phyloP scores from a whole-genome alignment of 2,888 invertebrate species.

The Melitaea athalia region DNA sequence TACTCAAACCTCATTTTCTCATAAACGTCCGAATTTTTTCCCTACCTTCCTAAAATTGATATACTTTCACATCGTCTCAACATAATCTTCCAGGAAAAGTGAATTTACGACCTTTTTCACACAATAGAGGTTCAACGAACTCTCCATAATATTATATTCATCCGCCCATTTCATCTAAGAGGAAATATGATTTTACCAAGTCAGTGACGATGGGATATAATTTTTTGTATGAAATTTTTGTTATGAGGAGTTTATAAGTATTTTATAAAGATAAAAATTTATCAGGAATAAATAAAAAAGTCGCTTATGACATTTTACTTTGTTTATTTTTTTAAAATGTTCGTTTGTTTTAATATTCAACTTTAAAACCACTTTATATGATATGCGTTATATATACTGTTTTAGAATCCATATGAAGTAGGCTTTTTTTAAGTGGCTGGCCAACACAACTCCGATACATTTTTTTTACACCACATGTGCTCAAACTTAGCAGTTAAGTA shows the following conservation, averaged over 20 bases:
- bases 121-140: constrained; percentile 10
- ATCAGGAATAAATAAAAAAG: too few species aligned
- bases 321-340: neutral
- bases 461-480: too few species aligned
- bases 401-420: too few species aligned
- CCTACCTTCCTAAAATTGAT: neutral
- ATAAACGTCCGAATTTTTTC: too few species aligned
- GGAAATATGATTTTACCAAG: neutral
- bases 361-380: too few species aligned
- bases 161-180: constrained; percentile 4
- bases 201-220: neutral
- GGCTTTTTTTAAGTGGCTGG: too few species aligned
- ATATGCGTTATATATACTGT: too few species aligned
- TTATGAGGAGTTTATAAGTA: neutral
- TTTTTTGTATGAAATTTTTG: neutral
- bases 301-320: neutral
- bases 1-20: too few species aligned
- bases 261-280: too few species aligned
- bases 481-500: too few species aligned
- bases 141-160: constrained; percentile 5
- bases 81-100: constrained; percentile 4
- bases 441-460: too few species aligned
- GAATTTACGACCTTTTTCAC: constrained; percentile 8
- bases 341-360: neutral
- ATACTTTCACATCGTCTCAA: neutral